phyloP scores from a whole-genome alignment of 2,797 vertebrate species.

The Microtus agrestis region DNA sequence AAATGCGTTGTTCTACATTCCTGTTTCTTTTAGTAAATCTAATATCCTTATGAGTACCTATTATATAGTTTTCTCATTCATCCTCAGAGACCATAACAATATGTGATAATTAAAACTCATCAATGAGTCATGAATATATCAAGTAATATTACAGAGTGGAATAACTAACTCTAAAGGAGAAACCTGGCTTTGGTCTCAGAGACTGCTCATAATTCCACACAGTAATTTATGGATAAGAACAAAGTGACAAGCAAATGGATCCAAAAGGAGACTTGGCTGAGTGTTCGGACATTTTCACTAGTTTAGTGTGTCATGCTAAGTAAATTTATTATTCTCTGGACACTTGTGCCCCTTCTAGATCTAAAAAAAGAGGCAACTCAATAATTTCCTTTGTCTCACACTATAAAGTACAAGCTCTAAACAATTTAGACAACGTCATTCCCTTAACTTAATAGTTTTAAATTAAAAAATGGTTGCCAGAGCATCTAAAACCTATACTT shows the following conservation, averaged over 20 bases:
- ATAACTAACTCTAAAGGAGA: neutral
- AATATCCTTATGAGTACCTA: neutral
- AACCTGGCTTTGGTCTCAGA: constrained; percentile 16
- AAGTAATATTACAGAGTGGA: neutral
- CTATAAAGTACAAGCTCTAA: neutral
- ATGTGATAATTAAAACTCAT: neutral
- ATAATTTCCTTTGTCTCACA: neutral
- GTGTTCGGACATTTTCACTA: neutral
- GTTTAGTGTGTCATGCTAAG: neutral
- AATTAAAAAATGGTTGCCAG: neutral
- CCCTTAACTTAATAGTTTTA: neutral
- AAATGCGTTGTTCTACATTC: neutral
- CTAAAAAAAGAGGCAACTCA: constrained; percentile 5
- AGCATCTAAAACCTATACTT: neutral
- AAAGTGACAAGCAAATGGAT: constrained; percentile 22
- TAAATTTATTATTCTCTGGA: constrained; percentile 37
- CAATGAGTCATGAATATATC: neutral
- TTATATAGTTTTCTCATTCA: neutral
- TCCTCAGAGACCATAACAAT: neutral
- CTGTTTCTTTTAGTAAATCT: constrained; percentile 14
- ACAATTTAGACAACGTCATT: constrained; percentile 42
- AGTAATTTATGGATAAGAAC: neutral
- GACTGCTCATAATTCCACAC: neutral
- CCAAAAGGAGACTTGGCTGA: neutral
- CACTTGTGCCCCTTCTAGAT: neutral